These are phyloP conservation scores for Catamblyrhynchus diadema DNA, from an alignment of 2,797 vertebrate species.

Conservation along the genomic window DNA sequence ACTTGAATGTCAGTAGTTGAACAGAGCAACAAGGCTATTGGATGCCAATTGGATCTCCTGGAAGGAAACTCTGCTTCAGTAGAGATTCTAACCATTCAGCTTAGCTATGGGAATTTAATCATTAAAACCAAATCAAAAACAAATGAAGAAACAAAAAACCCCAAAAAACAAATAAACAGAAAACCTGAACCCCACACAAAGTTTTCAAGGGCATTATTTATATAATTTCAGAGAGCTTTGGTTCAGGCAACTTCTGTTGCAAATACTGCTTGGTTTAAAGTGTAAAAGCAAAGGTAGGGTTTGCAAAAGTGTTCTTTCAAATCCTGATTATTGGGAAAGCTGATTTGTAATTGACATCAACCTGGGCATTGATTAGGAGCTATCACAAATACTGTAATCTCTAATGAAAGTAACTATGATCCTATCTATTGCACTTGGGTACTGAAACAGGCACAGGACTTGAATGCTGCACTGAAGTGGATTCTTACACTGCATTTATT, in stretches of 20 bases:
- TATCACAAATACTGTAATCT: background rate
- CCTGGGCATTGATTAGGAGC: background rate
- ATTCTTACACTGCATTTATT: background rate
- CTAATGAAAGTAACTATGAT: background rate
- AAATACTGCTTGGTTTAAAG: background rate
- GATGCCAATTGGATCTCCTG: background rate
- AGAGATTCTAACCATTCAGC: background rate
- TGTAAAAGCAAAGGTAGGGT: background rate
- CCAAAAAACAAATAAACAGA: background rate
- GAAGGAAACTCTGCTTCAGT: background rate
- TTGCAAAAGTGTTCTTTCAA: background rate
- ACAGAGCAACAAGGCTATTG: background rate
- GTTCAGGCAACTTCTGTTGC: background rate
- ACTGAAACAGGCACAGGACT: background rate
- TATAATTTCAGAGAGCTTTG: background rate
- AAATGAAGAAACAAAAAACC: background rate
- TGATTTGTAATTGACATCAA: background rate
- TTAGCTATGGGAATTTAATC: background rate
- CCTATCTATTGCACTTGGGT: background rate
- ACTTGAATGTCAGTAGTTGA: background rate
- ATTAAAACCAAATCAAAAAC: background rate
- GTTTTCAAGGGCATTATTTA: background rate
- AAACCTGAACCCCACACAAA: fast-evolving
- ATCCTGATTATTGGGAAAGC: background rate
- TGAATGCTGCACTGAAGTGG: background rate